Base-by-base conservation (phyloP, 2,797 vertebrate species). In the Emys orbicularis region DNA sequence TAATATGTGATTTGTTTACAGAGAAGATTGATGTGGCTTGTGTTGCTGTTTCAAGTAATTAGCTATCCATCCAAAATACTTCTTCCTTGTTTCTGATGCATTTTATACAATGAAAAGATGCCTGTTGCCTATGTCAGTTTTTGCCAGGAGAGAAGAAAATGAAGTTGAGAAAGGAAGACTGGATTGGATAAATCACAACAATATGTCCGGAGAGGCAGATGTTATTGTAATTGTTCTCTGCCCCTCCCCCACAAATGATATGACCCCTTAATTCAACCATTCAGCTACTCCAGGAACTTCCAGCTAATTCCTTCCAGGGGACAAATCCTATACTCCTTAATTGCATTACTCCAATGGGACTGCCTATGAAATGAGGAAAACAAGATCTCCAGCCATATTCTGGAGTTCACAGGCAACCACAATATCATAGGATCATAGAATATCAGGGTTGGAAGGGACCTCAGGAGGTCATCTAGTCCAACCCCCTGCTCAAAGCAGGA, bases 31-130 rank as follows among this genome's bases (percentile, higher is more conserved):
- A 49, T 59, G 29, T 57, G 93, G 34, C 47, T 90, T 94, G 81
- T 76, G 41, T 79, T 84, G 91, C 59, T 84, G 12, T 82, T 44
- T 97, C 90, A 90, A 93, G 56, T n/a, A 86, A 97, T 93, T 61
- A 96, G 92, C 88, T 96, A 87, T 96, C 96, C 94, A 96, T 91
- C 27, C 23, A 21, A 12, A 87, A 94, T 81, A 5, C 52, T 93
- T 90, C 87, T 89, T 53, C 61, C n/a, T 77, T 84, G 49, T 94
- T 44, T 89, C 59, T 84, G n/a, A 50, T 93, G 81, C 53, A 90
- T 95, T 94, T 91, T 83, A 61, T 68, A 57, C 53, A 68, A 93
- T 79, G 72, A 84, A 90, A 88, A 94, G 91, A 74, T 72, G 90
- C 89, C 79, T 93, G 79, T 83, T 76, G 2, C 91, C 54, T 86